Conservation (phyloP, 2,888 invertebrate species). For the Eupithecia pulchellata region DNA sequence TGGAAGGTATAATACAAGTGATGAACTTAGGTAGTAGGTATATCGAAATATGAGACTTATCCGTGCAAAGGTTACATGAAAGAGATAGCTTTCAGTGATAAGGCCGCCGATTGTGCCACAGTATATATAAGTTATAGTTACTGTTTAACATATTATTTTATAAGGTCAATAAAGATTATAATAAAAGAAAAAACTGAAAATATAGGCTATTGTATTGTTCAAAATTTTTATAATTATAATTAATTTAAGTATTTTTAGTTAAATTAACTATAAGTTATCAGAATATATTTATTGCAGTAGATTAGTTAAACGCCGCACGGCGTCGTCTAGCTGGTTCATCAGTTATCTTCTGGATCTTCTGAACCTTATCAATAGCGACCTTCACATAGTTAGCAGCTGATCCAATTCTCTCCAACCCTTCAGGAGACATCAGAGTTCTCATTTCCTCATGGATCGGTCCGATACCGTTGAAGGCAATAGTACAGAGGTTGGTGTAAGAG, state of each 20-base stretch:
- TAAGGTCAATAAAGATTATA: too few species aligned
- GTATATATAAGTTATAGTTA: too few species aligned
- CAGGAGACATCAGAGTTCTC: slow-evolving; percentile 84
- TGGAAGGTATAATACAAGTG: too few species aligned
- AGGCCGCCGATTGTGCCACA: too few species aligned
- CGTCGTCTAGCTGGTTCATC: slow-evolving; percentile 58
- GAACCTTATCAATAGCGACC: slow-evolving; percentile 87
- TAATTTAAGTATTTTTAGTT: neutral
- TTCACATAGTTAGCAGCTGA: slow-evolving; percentile 86
- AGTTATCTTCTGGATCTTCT: slow-evolving; percentile 71
- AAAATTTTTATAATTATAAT: neutral
- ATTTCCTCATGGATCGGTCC: slow-evolving; percentile 86
- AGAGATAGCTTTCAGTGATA: too few species aligned
- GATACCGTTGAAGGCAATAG: slow-evolving; percentile 85
- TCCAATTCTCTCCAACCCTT: slow-evolving; percentile 85
- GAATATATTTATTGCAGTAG: neutral
- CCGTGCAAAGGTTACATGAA: too few species aligned
- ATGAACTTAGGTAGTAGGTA: too few species aligned
- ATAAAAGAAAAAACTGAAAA: too few species aligned
- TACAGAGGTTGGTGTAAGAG: slow-evolving; percentile 87
- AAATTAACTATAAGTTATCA: neutral
- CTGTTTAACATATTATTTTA: too few species aligned
- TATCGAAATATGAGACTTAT: too few species aligned
- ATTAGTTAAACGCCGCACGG: slow-evolving; percentile 52
- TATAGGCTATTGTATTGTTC: too few species aligned